Evolutionary conservation across 2,888 invertebrate species (phyloP).

Genomic region (Rutpela maculata): DNA sequence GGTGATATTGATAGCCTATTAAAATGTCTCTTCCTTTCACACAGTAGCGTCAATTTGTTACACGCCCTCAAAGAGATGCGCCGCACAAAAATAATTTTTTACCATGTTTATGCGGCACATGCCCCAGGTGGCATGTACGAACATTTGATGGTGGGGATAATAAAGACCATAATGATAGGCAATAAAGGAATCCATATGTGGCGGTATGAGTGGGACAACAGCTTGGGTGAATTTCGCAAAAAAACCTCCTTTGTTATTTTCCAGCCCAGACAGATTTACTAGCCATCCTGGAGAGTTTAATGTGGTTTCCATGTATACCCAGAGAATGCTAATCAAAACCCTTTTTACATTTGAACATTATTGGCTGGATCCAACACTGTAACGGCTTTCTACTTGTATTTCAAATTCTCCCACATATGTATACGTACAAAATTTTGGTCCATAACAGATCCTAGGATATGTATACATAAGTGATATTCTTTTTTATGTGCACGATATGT

Average conservation of each 20-base stretch:
- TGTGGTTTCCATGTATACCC: background rate
- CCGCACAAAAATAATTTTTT: background rate
- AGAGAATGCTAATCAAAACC: background rate
- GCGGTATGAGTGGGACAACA: background rate
- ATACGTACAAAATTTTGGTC: conserved; percentile 37
- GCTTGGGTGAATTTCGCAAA: background rate
- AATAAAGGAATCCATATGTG: too few relatives aligned
- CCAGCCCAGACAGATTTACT: background rate
- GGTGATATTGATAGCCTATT: too few relatives aligned
- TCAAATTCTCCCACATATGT: conserved; percentile 20
- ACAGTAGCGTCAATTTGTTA: too few relatives aligned
- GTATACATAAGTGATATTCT: conserved; percentile 39
- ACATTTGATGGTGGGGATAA: too few relatives aligned
- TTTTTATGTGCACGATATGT: conserved; percentile 32
- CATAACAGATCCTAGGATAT: conserved; percentile 35
- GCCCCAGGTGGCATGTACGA: too few relatives aligned
- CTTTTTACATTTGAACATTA: background rate
- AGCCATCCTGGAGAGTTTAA: background rate
- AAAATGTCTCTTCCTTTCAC: too few relatives aligned
- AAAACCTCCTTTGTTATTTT: too few relatives aligned
- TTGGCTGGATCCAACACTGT: conserved; percentile 1
- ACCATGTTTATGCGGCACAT: too few relatives aligned
- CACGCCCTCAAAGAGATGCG: too few relatives aligned
- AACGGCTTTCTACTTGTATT: conserved; percentile 1
- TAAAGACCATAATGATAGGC: too few relatives aligned